Base-by-base conservation (phyloP, 2,797 vertebrate genomes). In the Diplodus puntazzo region DNA sequence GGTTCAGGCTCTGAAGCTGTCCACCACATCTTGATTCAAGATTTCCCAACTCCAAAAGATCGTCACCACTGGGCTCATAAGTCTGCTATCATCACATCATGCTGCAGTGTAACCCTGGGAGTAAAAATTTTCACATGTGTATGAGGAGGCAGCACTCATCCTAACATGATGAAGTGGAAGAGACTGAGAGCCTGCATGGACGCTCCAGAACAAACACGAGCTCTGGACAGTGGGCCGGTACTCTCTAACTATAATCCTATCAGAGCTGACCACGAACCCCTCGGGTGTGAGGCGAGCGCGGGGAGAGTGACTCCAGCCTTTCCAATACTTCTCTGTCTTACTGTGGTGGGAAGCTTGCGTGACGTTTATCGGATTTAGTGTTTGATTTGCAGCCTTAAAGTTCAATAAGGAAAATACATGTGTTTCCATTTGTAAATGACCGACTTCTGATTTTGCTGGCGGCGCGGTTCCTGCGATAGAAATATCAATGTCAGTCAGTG, bases 161-260 rank as follows among this genome's bases (percentile, higher is more conserved):
- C 30, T 50, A 77, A 76, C 21, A 21, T 11, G n/a, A 58, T 55
- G 21, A 82, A 77, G 49, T 81, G 66, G 66, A 79, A 66, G 75
- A 72, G 81, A 73, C 69, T n/a, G 60, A 61, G 25, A 72, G 63
- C 34, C 78, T 43, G 57, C 59, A 16, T 61, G 54, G 69, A 80
- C 1, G n/a, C 61, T 86, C 81, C 80, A 89, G 75, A 83, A 82
- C 75, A 72, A 79, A 80, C 86, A 87, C 17, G 27, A 11, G 14
- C 58, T 80, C 75, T 76, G 80, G 82, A 72, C 59, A 39, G 60
- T 11, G 43, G 30, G 21, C 20, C 54, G 14, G 57, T 48, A 67
- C 50, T 54, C 63, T 75, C 9, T 16, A 49, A 69, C 70, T 45
- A 39, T 74, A 77, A 81, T 79, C 77, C 80, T 25, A 65, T 80